phyloP scores from a whole-genome alignment of 2,113 vertebrate species.

The Abramis brama region DNA sequence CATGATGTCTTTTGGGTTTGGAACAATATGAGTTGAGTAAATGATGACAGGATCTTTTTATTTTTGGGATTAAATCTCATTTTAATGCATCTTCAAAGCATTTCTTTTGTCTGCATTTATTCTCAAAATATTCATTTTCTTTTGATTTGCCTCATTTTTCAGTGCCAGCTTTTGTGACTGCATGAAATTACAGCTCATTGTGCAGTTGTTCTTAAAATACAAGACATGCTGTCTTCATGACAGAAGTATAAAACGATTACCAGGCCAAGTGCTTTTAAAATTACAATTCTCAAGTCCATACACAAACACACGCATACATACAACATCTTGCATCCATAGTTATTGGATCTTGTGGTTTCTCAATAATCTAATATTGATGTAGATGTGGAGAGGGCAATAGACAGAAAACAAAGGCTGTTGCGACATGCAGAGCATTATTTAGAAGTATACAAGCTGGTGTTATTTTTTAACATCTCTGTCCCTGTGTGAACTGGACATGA shows the following conservation, averaged over 20 bases:
- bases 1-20: not conserved
- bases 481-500: not conserved
- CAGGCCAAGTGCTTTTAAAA: not conserved
- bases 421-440: not conserved
- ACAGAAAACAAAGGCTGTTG: not conserved
- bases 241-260: not conserved
- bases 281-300: not conserved
- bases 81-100: not conserved
- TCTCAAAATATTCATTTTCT: not conserved
- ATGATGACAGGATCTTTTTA: no score
- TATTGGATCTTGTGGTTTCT: not conserved
- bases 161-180: not conserved
- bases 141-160: not conserved
- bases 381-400: not conserved
- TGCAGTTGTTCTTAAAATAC: not conserved
- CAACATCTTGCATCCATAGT: not conserved
- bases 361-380: constrained; percentile 23
- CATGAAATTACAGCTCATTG: constrained; percentile 12
- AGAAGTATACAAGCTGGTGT: constrained; percentile 1
- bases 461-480: not conserved
- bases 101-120: not conserved
- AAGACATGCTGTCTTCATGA: not conserved
- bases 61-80: not conserved
- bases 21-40: not conserved
- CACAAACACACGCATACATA: not conserved